phyloP scores from a whole-genome alignment of 2,888 invertebrate genomes.

The Pachymerium ferrugineum region DNA sequence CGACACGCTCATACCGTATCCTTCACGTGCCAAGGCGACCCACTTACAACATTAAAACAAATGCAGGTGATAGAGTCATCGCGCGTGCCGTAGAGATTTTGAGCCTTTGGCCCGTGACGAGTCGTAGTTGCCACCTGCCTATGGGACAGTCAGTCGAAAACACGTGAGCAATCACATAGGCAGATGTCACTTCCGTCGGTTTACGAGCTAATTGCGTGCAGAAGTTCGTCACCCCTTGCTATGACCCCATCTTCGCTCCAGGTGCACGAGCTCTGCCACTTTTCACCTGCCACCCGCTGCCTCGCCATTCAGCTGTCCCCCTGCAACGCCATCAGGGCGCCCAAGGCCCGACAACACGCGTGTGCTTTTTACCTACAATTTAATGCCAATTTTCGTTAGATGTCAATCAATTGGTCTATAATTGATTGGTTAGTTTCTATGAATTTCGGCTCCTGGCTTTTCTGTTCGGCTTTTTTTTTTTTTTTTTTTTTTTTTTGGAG shows the following conservation, averaged over 20 bases:
- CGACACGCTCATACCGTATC: neutral
- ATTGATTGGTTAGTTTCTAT: no score
- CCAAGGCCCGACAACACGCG: neutral
- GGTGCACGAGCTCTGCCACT: slow-evolving; percentile 18
- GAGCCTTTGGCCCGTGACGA: slow-evolving; percentile 9
- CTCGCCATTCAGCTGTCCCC: slow-evolving; percentile 15
- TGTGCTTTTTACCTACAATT: neutral
- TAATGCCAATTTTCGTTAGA: neutral
- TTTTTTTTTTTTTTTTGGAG: no score
- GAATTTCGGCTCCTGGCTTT: no score
- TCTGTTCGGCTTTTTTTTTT: no score
- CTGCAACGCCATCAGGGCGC: neutral
- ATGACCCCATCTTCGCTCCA: slow-evolving; percentile 15
- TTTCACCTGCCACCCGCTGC: slow-evolving; percentile 21
- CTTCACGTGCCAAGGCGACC: neutral
- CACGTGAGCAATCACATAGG: slow-evolving; percentile 11
- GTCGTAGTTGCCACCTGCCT: neutral
- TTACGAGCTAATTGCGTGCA: neutral
- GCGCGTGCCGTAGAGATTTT: slow-evolving; percentile 15
- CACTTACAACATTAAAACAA: neutral
- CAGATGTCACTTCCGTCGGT: slow-evolving; percentile 15
- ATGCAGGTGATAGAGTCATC: neutral
- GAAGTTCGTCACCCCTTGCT: slow-evolving; percentile 15
- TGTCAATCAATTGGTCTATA: no score
- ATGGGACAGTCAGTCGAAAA: neutral